phyloP scores from a whole-genome alignment of 2,113 vertebrate genomes.

The Anthoscopus minutus region DNA sequence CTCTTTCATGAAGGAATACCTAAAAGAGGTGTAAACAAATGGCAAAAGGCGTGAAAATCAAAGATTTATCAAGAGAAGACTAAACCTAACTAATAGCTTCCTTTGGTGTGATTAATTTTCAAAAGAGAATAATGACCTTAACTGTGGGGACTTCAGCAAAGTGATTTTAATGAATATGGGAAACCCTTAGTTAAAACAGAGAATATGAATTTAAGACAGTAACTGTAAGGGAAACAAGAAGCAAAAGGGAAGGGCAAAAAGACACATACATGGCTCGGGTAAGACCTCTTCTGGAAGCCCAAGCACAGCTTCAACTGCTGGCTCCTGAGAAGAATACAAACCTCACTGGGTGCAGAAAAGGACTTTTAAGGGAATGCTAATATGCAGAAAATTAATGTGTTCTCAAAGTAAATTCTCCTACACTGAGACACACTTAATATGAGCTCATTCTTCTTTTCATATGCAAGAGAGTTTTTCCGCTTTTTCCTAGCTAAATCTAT shows the following conservation, averaged over 20 bases:
- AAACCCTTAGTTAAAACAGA: not conserved
- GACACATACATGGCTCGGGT: fast-evolving
- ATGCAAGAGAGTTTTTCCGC: fast-evolving
- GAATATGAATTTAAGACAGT: not conserved
- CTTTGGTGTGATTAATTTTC: not conserved
- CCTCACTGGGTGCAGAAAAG: not conserved
- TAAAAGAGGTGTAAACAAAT: not conserved
- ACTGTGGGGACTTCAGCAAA: not conserved
- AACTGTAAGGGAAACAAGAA: not conserved
- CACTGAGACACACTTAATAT: not conserved
- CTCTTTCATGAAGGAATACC: not conserved
- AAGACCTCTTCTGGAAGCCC: not conserved
- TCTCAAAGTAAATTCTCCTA: not conserved
- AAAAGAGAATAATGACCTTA: not conserved
- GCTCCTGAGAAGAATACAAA: not conserved
- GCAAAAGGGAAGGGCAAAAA: not conserved
- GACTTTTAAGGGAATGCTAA: fast-evolving
- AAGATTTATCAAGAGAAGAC: not conserved
- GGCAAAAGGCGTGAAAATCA: not conserved
- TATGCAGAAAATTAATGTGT: not conserved
- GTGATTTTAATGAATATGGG: not conserved
- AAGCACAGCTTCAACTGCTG: not conserved
- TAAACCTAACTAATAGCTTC: not conserved
- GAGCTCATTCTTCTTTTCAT: not conserved
- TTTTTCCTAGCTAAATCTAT: not conserved